Evolutionary conservation across 1,140 invertebrate genomes (phyloP).

Genomic region (Ctenoplectra terminalis): DNA sequence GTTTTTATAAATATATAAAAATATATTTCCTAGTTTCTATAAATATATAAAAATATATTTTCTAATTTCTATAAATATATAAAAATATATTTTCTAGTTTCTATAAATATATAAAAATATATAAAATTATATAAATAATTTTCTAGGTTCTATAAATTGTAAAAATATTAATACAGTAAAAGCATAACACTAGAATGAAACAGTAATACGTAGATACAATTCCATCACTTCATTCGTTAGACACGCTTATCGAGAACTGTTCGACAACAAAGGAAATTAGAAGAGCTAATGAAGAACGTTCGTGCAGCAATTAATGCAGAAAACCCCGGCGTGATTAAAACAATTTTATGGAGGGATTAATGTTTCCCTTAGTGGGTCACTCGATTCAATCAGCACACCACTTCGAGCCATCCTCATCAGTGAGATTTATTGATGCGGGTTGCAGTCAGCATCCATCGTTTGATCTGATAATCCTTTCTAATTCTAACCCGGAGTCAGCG

Average conservation of each 20-base stretch:
- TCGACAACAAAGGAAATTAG: not conserved
- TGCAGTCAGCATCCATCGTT: constrained; percentile 36
- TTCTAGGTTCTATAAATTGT: no score
- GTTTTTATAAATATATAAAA: no score
- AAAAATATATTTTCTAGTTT: no score
- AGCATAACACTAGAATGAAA: not conserved
- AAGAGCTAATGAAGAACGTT: not conserved
- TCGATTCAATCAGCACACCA: constrained; percentile 12
- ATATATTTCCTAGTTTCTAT: no score
- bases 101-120: no score
- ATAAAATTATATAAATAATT: no score
- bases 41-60: no score
- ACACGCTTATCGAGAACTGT: not conserved
- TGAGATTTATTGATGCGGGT: not conserved
- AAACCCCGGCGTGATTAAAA: not conserved
- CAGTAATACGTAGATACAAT: not conserved
- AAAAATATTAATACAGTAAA: no score
- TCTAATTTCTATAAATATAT: no score
- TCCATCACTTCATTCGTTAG: not conserved
- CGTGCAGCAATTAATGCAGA: not conserved
- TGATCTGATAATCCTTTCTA: constrained; percentile 51
- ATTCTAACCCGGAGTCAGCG: constrained; percentile 22
- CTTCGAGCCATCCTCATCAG: not conserved
- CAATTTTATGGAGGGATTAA: not conserved
- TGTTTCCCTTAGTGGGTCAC: not conserved